Evolutionary conservation across 1,140 invertebrate species (phyloP), one percentile per base, ranked within the genome.

Genomic region (Drosophila sulfurigaster): DNA sequence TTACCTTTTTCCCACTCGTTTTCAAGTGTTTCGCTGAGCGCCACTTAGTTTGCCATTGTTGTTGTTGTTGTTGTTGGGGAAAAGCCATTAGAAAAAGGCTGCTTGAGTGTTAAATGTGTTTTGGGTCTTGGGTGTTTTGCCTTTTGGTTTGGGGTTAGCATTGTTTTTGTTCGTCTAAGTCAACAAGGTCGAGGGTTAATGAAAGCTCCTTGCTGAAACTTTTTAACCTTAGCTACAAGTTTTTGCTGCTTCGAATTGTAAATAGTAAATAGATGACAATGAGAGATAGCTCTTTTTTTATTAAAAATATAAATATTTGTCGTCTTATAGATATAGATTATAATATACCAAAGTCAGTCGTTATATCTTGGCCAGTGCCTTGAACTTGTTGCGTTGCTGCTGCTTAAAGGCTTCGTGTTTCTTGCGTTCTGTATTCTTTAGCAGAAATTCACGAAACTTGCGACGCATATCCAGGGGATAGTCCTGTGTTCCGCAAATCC

Each of bases 171-270:
- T 88, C 46, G 60, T 71, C 79, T 83, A 80, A 83, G 83, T 88
- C 83, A 87, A 87, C 83, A 87, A 78, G 83, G 78, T 75, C 70
- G 78, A 78, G 80, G 80, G 83, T 88, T 88, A 87, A 87, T 87
- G 83, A 87, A 87, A 88, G 80, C 71, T 68, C 48, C 10, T 32
- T 32, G 57, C 63, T 63, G 70, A 7, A 10, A 13, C 20, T 43
- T 15, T 43, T 28, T 7, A 30, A n/a, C 15, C 35, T 5, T n/a
- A 7, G 7, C 25, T 41, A 48, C 30, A 62, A 8, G 1, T 46
- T 58, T 11, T 56, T 48, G 28, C 25, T 25, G 35, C 15, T 10
- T 7, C 46, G 16, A 28, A n/a, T 25, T 25, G 20, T 25, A 25
- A 11, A 41, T 3, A 41, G 38, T 11, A 8, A 32, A 32, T 32